Evolutionary conservation across 2,888 invertebrate genomes (phyloP), one percentile per base, ranked within the genome.

Genomic region (Orthonevra nobilis): DNA sequence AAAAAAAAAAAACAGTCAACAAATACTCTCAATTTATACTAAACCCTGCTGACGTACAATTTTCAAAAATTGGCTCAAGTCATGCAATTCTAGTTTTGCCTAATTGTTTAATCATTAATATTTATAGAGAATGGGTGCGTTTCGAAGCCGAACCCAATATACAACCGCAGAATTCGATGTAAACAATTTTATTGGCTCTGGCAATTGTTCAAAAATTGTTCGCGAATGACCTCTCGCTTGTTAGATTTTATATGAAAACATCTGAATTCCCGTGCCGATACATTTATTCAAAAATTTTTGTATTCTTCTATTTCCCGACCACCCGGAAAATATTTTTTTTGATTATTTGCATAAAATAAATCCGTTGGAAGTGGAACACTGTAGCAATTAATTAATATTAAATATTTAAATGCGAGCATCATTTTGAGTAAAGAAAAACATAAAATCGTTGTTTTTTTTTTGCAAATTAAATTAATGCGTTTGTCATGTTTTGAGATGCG

Each of bases 141-240:
- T 23, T 15, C 14, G 15, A 9, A 19, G 10, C 19, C 10, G 23
- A 20, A 34, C 7, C 12, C 23, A 23, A n/a, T 34, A 36, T 15
- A 26, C 52, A 44, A 34, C 34, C 12, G 34, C 44, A 9, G 44
- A 32, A 9, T 12, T 2, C 26, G 12, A 36, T 68, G 36, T 68
- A 56, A 56, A 68, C 66, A 56, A 68, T 56, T 68, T 56, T 46
- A 68, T 68, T 46, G 40, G 12, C 30, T 56, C 19, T 68, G 66
- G 66, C 66, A 44, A 28, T 36, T 38, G 56, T 56, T 30, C 54
- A 68, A 68, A 56, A n/a, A n/a, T n/a, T n/a, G n/a, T n/a, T n/a
- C n/a, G n/a, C n/a, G n/a, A n/a, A n/a, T n/a, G n/a, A n/a, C 10
- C 19, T 40, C 30, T 32, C 32, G 7, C 12, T 10, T 17, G 9